Percentiles rank a stretch among this genome's conserved stretches.
These are phyloP conservation scores for Amphimedon queenslandica DNA, from an alignment of 37 sponge, comb jelly and placozoan species.

Conservation along the genomic window DNA sequence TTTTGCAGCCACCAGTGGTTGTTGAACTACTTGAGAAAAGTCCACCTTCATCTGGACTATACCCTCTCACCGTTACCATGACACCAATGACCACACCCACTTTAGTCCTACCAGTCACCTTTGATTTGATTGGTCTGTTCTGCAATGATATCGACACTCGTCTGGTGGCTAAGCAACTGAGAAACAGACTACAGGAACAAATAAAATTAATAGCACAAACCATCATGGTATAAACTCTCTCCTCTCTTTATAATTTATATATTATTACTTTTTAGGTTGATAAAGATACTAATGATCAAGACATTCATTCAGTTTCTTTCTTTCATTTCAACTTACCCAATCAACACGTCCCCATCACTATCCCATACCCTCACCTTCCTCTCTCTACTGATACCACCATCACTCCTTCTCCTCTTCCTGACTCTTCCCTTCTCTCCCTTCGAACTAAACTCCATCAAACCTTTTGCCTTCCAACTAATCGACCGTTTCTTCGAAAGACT, in stretches of 20 bases:
- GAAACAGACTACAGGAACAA: background rate
- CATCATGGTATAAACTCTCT: background rate
- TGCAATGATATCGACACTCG: background rate
- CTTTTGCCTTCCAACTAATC: conserved; percentile 15
- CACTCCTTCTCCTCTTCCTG: conserved; percentile 6
- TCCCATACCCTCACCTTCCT: conserved; percentile 39
- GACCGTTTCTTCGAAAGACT: conserved; percentile 25
- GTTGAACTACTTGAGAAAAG: background rate
- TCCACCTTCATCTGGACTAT: background rate
- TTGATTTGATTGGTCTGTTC: background rate
- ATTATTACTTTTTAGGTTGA: too few relatives aligned
- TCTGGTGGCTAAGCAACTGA: background rate
- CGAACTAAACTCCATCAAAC: background rate
- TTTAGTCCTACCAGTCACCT: background rate
- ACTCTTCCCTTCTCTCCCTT: conserved; percentile 6
- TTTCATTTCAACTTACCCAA: conserved; percentile 23
- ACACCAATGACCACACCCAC: background rate
- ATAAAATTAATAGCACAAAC: background rate
- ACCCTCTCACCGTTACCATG: background rate
- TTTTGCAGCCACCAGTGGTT: background rate
- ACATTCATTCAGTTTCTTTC: too few relatives aligned
- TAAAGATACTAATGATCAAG: too few relatives aligned
- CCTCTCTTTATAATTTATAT: too few relatives aligned
- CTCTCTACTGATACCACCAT: too few relatives aligned
- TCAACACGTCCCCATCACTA: conserved; percentile 45